These are phyloP conservation scores for Myxocyprinus asiaticus DNA, from an alignment of 2,113 vertebrate species.

Conservation along the genomic window DNA sequence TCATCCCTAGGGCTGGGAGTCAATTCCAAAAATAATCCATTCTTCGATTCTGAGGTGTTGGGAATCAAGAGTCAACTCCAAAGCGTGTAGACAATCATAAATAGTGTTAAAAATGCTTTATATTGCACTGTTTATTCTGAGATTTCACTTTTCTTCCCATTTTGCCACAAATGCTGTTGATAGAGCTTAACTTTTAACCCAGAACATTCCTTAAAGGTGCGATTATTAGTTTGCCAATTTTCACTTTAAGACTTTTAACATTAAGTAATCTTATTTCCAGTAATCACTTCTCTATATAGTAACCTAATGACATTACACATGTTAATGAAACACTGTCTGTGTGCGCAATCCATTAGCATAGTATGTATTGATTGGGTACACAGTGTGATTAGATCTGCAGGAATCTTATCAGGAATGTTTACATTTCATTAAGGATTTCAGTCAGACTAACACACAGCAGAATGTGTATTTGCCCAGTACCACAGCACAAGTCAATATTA, in stretches of 20 bases:
- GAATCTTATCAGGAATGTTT: slow-evolving; percentile 65
- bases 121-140: too few relatives aligned
- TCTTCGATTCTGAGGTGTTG: too few relatives aligned
- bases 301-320: slow-evolving; percentile 42
- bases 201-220: neutral
- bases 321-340: slow-evolving; percentile 24
- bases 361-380: slow-evolving; percentile 54
- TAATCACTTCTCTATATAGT: slow-evolving; percentile 26
- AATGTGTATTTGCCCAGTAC: slow-evolving; percentile 37
- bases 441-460: neutral
- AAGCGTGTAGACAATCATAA: too few relatives aligned
- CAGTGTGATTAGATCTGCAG: slow-evolving; percentile 61
- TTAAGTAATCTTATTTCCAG: slow-evolving; percentile 31
- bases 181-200: neutral
- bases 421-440: slow-evolving; percentile 67
- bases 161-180: neutral
- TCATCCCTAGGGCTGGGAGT: too few relatives aligned
- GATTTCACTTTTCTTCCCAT: neutral
- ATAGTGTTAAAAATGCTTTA: neutral
- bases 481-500: neutral
- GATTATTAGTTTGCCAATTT: slow-evolving; percentile 19
- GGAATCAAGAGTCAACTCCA: too few relatives aligned
- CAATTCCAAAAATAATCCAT: too few relatives aligned
- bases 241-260: slow-evolving; percentile 14
- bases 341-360: slow-evolving; percentile 48